A percentile compares a stretch with the other conserved stretches of the same genome.
phyloP scores from a whole-genome alignment of 2,797 vertebrate genomes.

The Myripristis murdjan region DNA sequence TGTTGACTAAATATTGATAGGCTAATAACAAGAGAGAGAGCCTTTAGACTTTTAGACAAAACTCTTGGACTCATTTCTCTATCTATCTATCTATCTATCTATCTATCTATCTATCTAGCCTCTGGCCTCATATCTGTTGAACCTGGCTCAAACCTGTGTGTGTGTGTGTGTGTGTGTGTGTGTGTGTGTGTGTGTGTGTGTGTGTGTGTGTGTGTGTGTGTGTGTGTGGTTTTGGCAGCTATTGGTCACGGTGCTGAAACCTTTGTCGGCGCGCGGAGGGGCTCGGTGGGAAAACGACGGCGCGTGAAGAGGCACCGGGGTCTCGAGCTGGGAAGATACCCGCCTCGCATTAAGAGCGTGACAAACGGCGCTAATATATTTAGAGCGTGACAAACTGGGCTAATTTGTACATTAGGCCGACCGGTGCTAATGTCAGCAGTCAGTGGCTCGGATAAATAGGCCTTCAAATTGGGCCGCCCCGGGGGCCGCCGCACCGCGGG shows the following conservation, averaged over 20 bases:
- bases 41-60: too few relatives aligned
- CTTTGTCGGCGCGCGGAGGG: constrained; percentile 88
- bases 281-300: constrained; percentile 92
- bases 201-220: constrained; percentile 18
- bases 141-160: too few relatives aligned
- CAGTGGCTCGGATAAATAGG: constrained; percentile 91
- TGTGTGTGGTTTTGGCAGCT: constrained; percentile 85
- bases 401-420: constrained; percentile 94
- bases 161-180: constrained; percentile 8
- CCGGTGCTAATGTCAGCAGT: constrained; percentile 92
- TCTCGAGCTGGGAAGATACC: constrained; percentile 85
- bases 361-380: constrained; percentile 83
- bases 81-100: too few relatives aligned
- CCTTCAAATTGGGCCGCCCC: constrained; percentile 86
- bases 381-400: constrained; percentile 92
- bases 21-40: too few relatives aligned
- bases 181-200: constrained; percentile 6
- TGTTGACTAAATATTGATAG: too few relatives aligned
- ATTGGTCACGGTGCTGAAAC: constrained; percentile 92
- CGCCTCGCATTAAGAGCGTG: constrained; percentile 91
- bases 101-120: too few relatives aligned
- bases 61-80: too few relatives aligned
- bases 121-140: too few relatives aligned
- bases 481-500: constrained; percentile 52
- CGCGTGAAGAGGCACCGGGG: constrained; percentile 83